Evolutionary conservation across 2,113 vertebrate genomes (phyloP).

Genomic region (Lichenostomus cassidix): DNA sequence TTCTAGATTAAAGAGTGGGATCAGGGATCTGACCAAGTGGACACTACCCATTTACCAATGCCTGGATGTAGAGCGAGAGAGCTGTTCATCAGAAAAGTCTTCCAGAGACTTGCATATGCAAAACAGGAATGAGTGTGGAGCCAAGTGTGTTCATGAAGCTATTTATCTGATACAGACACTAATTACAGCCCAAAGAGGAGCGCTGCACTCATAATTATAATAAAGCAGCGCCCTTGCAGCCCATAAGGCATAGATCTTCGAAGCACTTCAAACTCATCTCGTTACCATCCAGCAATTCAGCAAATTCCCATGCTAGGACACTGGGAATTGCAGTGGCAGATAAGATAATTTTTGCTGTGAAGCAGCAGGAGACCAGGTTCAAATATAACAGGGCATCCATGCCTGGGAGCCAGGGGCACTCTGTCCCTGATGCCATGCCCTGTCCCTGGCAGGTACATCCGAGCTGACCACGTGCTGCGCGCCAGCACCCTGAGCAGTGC

Average conservation of each 20-base stretch:
- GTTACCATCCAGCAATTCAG: not conserved
- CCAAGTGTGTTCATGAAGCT: slow-evolving; percentile 19
- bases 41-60: not conserved
- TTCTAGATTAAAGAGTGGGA: not conserved
- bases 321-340: not conserved
- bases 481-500: slow-evolving; percentile 75
- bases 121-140: not conserved
- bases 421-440: rapidly evolving
- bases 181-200: slow-evolving; percentile 11
- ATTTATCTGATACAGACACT: slow-evolving; percentile 48
- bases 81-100: slow-evolving; percentile 17
- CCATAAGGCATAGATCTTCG: slow-evolving; percentile 31
- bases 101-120: not conserved
- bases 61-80: not conserved
- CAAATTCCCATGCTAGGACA: not conserved
- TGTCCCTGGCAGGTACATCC: slow-evolving; percentile 78
- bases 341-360: not conserved
- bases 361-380: not conserved
- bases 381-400: rapidly evolving
- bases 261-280: not conserved
- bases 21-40: not conserved
- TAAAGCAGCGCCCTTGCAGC: slow-evolving; percentile 5
- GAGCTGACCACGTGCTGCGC: slow-evolving; percentile 78
- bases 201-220: not conserved
- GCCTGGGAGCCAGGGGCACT: not conserved